Percentiles rank a stretch among this genome's conserved stretches.
Conservation (phyloP, 2,113 vertebrate species). For the Rhinolophus sinicus region DNA sequence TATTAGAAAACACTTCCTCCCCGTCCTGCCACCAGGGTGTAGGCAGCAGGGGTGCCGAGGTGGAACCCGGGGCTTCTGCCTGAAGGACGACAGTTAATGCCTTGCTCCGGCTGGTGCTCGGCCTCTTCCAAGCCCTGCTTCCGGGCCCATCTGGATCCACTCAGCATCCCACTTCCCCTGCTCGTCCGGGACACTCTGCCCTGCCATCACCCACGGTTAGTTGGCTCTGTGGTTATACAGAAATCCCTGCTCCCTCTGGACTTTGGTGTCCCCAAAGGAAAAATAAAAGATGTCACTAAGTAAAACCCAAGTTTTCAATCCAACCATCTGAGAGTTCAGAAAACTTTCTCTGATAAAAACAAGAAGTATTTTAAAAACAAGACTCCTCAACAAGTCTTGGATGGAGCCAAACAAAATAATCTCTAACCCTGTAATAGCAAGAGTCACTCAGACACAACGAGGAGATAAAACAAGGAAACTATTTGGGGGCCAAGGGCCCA, state of each 20-base stretch:
- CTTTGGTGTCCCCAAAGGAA: background rate
- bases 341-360: background rate
- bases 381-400: background rate
- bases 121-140: background rate
- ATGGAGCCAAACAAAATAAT: background rate
- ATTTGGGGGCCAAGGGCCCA: background rate
- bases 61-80: background rate
- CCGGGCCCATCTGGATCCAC: background rate
- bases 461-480: too few relatives aligned
- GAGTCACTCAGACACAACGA: accelerated
- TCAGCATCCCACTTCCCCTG: background rate
- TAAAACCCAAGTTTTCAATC: background rate
- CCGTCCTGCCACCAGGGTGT: background rate
- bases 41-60: accelerated
- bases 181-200: too few relatives aligned
- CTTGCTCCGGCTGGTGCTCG: background rate
- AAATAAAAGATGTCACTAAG: background rate
- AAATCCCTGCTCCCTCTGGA: background rate
- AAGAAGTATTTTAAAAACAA: too few relatives aligned
- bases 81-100: accelerated
- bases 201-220: background rate
- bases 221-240: background rate
- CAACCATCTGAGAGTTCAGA: too few relatives aligned
- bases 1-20: background rate
- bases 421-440: background rate